These are phyloP conservation scores for Erebia aethiops DNA, from an alignment of 2,888 invertebrate species.

Conservation along the genomic window DNA sequence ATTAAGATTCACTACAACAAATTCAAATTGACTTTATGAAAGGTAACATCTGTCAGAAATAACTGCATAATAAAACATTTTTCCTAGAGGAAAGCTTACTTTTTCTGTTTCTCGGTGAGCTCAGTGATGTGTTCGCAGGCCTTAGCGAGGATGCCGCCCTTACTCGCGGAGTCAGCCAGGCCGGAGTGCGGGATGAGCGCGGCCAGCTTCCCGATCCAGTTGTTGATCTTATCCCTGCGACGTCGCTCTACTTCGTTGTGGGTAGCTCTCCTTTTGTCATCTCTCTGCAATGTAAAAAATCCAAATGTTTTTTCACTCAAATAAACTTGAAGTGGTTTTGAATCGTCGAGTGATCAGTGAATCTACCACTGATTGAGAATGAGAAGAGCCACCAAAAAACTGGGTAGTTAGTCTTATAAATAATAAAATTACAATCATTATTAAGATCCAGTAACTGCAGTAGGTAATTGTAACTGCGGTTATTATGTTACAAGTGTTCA, in stretches of 20 bases:
- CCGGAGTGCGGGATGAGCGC: conserved; percentile 92
- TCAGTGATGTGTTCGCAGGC: conserved; percentile 97
- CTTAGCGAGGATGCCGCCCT: conserved; percentile 97
- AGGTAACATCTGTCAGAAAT: no score
- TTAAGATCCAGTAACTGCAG: conserved; percentile 61
- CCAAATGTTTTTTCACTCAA: background rate
- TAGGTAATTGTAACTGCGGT: background rate
- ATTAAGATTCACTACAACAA: no score
- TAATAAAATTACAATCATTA: no score
- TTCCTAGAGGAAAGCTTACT: conserved; percentile 65
- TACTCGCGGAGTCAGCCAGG: conserved; percentile 87
- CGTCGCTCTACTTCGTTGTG: conserved; percentile 98
- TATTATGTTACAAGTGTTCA: no score
- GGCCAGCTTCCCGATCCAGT: conserved; percentile 96
- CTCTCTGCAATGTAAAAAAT: conserved; percentile 82
- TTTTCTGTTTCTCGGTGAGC: conserved; percentile 89
- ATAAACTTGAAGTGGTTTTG: no score
- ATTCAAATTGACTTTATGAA: no score
- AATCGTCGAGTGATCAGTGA: no score
- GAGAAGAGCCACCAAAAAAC: no score
- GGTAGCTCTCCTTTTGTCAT: conserved; percentile 94
- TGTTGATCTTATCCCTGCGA: conserved; percentile 97
- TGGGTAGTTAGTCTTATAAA: no score
- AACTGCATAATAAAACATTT: no score
- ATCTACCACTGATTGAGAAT: no score